Percentiles rank a stretch among this genome's conserved stretches.
These are phyloP conservation scores for Teinopalpus imperialis DNA, from an alignment of 2,888 invertebrate species.

Conservation along the genomic window DNA sequence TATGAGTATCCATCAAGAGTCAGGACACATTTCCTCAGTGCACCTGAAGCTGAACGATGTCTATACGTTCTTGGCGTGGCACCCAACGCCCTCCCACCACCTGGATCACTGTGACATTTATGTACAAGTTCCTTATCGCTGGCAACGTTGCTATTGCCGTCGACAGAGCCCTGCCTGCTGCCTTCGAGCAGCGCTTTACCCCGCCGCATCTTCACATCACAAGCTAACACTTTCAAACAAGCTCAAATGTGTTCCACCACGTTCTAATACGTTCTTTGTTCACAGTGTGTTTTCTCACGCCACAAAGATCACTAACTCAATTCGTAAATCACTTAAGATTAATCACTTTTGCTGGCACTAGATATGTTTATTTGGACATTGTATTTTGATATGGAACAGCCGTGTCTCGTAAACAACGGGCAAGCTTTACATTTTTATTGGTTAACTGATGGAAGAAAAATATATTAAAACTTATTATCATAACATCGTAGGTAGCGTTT, in stretches of 20 bases:
- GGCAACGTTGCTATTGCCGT: slow-evolving; percentile 59
- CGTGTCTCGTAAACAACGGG: slow-evolving; percentile 33
- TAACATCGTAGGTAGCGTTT: slow-evolving; percentile 26
- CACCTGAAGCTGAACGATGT: slow-evolving; percentile 76
- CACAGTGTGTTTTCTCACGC: slow-evolving; percentile 8
- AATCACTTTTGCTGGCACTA: slow-evolving; percentile 33
- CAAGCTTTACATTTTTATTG: slow-evolving; percentile 49
- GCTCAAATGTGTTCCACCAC: neutral
- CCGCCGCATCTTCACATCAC: slow-evolving; percentile 75
- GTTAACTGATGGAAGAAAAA: slow-evolving; percentile 44
- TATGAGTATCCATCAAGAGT: slow-evolving; percentile 93
- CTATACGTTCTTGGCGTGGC: slow-evolving; percentile 61
- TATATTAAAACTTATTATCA: slow-evolving; percentile 44
- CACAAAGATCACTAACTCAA: slow-evolving; percentile 9
- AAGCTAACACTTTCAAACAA: slow-evolving; percentile 23
- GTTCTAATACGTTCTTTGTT: neutral
- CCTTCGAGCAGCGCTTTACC: slow-evolving; percentile 72
- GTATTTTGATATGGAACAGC: slow-evolving; percentile 34
- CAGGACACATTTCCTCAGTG: slow-evolving; percentile 89
- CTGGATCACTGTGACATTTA: slow-evolving; percentile 86
- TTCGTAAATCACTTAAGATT: slow-evolving; percentile 29
- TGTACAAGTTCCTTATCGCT: slow-evolving; percentile 84
- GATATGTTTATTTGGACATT: slow-evolving; percentile 26
- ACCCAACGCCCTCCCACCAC: slow-evolving; percentile 73
- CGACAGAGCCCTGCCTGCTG: slow-evolving; percentile 75